Base-by-base conservation (phyloP, 92 coral and sea anemone species). In the Plumapathes pennacea region DNA sequence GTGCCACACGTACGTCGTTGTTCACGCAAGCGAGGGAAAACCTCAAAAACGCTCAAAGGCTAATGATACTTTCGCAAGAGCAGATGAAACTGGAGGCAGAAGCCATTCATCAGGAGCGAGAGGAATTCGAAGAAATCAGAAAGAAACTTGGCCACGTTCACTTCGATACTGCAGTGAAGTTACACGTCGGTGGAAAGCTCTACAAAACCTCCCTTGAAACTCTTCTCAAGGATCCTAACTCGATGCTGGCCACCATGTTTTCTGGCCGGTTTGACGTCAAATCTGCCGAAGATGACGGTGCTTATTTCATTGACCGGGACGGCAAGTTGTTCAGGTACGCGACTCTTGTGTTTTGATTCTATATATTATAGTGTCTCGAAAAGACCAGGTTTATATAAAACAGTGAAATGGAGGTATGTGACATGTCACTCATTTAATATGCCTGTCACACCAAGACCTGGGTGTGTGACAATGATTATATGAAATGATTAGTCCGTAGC, bases 211-310 rank as follows among this genome's bases (percentile, higher is more conserved):
- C 90, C 10, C 22, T 84, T n/a, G 77, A 67, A 12, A 84, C 85
- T 10, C 49, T 84, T 5, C 25, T 43, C 10, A 84, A 72, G 36
- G 85, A 84, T 37, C 30, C 90, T 1, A 12, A 74, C 27, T 77
- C 85, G 0, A 77, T 83, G 85, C 66, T 83, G 12, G 69, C 81
- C 10, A 64, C 85, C 3, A 84, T 84, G 90, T 84, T 84, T 33
- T 84, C 85, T 30, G 82, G 77, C 26, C 53, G 82, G 41, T 80
- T 71, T 58, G 62, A 67, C n/a, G 50, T 72, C 11, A 50, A 64
- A 37, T 38, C 90, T 1, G 58, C 50, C 58, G 70, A 60, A 15
- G 65, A 60, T 17, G 77, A 78, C 32, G 85, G 85, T 0, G 78
- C 85, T 6, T 83, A 70, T 52, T 83, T 83, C 30, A 83, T 77